Evolutionary conservation across 2,797 vertebrate genomes (phyloP).

Genomic region (Margarornis squamiger): DNA sequence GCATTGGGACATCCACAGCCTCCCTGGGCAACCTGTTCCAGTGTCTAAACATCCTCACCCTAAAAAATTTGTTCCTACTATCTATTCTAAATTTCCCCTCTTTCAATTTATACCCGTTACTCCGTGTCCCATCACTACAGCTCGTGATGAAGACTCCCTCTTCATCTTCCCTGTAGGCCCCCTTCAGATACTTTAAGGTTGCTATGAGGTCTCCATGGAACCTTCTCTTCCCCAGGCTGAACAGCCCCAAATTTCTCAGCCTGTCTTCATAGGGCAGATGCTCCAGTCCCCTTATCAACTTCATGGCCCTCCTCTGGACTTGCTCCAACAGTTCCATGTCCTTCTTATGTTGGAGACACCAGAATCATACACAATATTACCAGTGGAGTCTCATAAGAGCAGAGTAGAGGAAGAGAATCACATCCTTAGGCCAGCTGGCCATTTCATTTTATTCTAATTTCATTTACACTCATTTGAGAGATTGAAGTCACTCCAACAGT

Average conservation of each 20-base stretch:
- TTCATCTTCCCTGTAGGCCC: not conserved
- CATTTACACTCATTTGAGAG: not conserved
- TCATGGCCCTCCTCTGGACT: not conserved
- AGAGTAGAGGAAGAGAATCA: not conserved
- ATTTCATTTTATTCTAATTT: not conserved
- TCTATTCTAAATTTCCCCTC: not conserved
- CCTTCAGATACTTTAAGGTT: not conserved
- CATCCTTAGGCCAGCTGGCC: not conserved
- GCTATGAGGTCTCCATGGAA: not conserved
- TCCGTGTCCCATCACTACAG: not conserved
- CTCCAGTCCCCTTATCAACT: too few relatives aligned
- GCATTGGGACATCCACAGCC: not conserved
- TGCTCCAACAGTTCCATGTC: not conserved
- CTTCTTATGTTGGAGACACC: not conserved
- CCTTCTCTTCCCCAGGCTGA: not conserved
- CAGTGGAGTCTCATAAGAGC: not conserved
- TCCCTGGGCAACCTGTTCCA: not conserved
- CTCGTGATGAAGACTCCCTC: not conserved
- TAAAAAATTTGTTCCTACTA: not conserved
- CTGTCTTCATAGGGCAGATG: fast-evolving
- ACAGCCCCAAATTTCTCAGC: not conserved
- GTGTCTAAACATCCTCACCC: not conserved
- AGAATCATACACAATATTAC: not conserved
- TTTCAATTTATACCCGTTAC: not conserved
- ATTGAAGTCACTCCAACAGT: not conserved